A percentile compares a stretch with the other conserved stretches of the same genome.
Evolutionary conservation across 1,140 invertebrate species (phyloP).

Genomic region (Sinella curviseta): DNA sequence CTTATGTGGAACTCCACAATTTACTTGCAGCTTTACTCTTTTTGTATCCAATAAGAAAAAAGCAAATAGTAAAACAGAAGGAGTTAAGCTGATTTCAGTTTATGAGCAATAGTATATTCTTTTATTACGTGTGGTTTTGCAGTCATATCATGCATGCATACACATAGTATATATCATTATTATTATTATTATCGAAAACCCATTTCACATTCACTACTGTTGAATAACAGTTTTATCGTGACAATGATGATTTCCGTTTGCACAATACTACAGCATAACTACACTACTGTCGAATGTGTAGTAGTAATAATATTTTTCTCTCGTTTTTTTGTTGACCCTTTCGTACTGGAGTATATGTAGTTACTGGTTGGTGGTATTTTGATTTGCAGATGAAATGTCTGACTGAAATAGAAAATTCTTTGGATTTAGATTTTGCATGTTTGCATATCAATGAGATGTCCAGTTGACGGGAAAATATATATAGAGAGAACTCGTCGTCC

Average conservation of each 20-base stretch:
- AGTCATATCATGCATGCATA: not conserved
- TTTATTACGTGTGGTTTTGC: not conserved
- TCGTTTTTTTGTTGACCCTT: not conserved
- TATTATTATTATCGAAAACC: not conserved
- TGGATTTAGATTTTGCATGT: conserved; percentile 23
- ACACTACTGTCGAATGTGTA: no score
- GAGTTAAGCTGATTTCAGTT: not conserved
- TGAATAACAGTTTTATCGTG: not conserved
- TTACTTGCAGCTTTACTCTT: no score
- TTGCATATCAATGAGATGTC: conserved; percentile 24
- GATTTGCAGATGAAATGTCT: conserved; percentile 3
- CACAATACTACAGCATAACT: not conserved
- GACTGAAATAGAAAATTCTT: conserved; percentile 12
- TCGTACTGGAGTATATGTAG: not conserved
- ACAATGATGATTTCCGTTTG: conserved; percentile 11
- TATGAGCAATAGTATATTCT: no score
- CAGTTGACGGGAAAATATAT: not conserved
- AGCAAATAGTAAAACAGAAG: no score
- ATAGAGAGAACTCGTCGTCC: no score
- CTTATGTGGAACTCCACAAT: no score
- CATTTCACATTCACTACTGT: not conserved
- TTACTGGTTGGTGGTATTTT: not conserved
- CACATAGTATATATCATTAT: not conserved
- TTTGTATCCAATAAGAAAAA: no score
- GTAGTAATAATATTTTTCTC: not conserved